Percentiles rank a stretch among this genome's conserved stretches.
Evolutionary conservation across 2,113 vertebrate species (phyloP).

Genomic region (Nerophis ophidion): DNA sequence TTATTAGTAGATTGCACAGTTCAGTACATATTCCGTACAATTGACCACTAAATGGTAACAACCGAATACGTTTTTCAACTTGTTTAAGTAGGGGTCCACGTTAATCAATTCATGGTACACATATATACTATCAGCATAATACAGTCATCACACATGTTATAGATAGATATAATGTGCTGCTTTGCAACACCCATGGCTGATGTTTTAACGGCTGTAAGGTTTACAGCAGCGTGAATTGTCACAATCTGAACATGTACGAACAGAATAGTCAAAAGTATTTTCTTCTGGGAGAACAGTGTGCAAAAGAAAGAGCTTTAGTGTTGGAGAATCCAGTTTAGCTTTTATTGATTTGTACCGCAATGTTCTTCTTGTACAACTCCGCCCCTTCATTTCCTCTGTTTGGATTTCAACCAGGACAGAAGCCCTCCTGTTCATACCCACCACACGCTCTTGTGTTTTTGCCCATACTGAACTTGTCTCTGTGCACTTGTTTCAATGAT

Average conservation of each 20-base stretch:
- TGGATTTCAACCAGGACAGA: conserved; percentile 9
- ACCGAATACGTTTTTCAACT: too few species aligned
- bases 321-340: neutral
- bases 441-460: neutral
- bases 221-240: neutral
- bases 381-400: neutral
- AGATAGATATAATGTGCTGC: neutral
- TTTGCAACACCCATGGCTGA: neutral
- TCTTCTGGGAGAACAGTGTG: too few species aligned
- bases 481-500: conserved; percentile 1
- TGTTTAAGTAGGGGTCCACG: too few species aligned
- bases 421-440: neutral
- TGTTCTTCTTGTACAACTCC: conserved; percentile 4
- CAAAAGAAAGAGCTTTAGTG: neutral
- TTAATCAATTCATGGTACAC: too few species aligned
- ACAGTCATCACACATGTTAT: neutral
- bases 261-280: too few species aligned
- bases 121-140: too few species aligned
- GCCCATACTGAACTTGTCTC: neutral
- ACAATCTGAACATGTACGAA: neutral
- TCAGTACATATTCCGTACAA: too few species aligned
- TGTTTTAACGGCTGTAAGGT: neutral
- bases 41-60: too few species aligned
- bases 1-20: too few species aligned
- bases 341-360: conserved; percentile 5